Percentiles rank a stretch among this genome's conserved stretches.
These are phyloP conservation scores for Acrocephalus kingi DNA, from an alignment of 2,113 vertebrate species.

Conservation along the genomic window DNA sequence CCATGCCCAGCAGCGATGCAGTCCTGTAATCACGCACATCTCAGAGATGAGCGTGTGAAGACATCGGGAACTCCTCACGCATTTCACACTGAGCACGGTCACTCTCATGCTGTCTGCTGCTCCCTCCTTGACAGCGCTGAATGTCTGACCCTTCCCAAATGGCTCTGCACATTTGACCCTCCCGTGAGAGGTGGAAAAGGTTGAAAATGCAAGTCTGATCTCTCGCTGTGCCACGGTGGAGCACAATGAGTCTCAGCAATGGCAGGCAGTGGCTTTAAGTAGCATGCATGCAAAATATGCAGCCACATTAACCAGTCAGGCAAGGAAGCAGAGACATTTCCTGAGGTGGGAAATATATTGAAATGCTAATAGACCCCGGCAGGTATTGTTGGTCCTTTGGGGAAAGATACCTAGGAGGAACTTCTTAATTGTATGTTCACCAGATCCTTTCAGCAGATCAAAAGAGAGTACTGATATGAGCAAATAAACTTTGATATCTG, in stretches of 20 bases:
- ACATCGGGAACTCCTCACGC: not conserved
- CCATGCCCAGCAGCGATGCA: not conserved
- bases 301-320: slow-evolving; percentile 13
- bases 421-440: slow-evolving; percentile 64
- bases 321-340: slow-evolving; percentile 51
- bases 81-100: not conserved
- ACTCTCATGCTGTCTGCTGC: not conserved
- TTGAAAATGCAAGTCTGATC: not conserved
- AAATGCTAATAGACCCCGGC: slow-evolving; percentile 56
- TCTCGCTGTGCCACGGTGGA: not conserved
- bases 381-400: slow-evolving; percentile 47
- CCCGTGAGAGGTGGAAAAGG: not conserved
- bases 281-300: slow-evolving; percentile 6
- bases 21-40: not conserved
- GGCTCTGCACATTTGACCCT: not conserved
- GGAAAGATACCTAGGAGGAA: slow-evolving; percentile 47
- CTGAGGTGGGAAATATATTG: slow-evolving; percentile 57
- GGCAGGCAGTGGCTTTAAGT: slow-evolving; percentile 8
- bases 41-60: not conserved
- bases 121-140: not conserved
- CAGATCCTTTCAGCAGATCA: slow-evolving; percentile 59
- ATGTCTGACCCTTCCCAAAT: slow-evolving; percentile 24
- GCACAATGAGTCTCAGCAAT: not conserved
- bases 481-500: slow-evolving; percentile 68
- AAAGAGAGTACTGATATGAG: slow-evolving; percentile 31